These are phyloP conservation scores for Heliconius himera DNA, from an alignment of 1,140 invertebrate genomes.

Conservation along the genomic window DNA sequence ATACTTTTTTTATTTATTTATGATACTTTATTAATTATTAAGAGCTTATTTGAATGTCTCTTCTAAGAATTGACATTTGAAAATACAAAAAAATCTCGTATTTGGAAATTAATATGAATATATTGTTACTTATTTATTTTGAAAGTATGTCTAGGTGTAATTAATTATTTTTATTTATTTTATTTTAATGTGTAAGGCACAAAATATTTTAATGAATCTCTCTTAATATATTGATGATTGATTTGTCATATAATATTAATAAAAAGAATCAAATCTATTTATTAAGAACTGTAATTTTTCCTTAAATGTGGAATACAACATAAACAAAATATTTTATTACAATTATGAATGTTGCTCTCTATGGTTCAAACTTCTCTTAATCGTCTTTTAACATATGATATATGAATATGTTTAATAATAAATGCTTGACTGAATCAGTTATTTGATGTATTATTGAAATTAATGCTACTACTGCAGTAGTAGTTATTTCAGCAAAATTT, in stretches of 20 bases:
- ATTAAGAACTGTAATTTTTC: background rate
- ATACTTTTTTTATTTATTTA: background rate
- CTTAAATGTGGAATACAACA: no score
- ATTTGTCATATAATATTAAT: background rate
- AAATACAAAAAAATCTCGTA: no score
- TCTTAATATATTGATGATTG: background rate
- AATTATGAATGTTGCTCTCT: no score
- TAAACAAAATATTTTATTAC: no score
- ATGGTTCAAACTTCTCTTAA: no score
- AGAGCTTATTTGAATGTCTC: background rate
- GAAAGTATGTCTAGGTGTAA: background rate
- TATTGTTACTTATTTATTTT: conserved; percentile 7
- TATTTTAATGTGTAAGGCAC: background rate
- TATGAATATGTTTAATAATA: background rate
- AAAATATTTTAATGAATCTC: background rate
- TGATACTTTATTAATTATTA: background rate
- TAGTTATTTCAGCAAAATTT: background rate
- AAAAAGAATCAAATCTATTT: background rate
- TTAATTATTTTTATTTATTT: background rate
- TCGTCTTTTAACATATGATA: no score
- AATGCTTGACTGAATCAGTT: background rate
- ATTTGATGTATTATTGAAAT: background rate
- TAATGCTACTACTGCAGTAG: background rate
- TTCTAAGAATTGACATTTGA: background rate
- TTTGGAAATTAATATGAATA: background rate